These are phyloP conservation scores for Polypterus senegalus DNA, from an alignment of 2,113 vertebrate species.

Conservation along the genomic window DNA sequence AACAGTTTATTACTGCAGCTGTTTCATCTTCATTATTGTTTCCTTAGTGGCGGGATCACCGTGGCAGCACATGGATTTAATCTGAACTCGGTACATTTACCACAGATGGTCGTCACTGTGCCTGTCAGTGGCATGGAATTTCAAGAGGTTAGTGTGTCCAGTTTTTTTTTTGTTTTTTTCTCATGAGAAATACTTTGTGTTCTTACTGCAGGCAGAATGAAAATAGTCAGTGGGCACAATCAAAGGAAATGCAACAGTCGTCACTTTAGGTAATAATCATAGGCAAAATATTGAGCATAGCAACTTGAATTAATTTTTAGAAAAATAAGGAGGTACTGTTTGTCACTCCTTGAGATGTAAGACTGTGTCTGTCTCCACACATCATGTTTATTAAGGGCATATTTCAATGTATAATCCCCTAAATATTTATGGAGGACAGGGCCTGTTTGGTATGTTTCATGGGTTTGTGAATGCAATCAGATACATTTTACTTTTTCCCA, in stretches of 20 bases:
- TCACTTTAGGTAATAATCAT: too few species aligned
- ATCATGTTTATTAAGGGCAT: too few species aligned
- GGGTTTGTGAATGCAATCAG: too few species aligned
- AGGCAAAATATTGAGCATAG: too few species aligned
- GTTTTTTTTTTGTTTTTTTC: neutral
- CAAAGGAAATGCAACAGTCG: constrained; percentile 28
- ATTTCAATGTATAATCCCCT: too few species aligned
- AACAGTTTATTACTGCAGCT: constrained; percentile 32
- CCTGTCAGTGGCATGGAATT: constrained; percentile 63
- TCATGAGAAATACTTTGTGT: neutral
- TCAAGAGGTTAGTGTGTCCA: constrained; percentile 72
- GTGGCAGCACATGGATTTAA: constrained; percentile 77
- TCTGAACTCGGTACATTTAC: constrained; percentile 75
- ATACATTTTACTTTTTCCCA: too few species aligned
- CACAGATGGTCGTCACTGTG: constrained; percentile 79
- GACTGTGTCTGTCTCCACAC: too few species aligned
- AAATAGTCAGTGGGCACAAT: constrained; percentile 18
- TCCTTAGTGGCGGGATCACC: constrained; percentile 79
- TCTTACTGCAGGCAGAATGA: neutral
- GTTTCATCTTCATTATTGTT: constrained; percentile 27
- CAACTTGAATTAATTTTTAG: too few species aligned
- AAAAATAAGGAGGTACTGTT: too few species aligned
- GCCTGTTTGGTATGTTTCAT: too few species aligned
- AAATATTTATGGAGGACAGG: too few species aligned
- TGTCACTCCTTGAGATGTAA: too few species aligned